Evolutionary conservation across 2,113 vertebrate species (phyloP).

Genomic region (Phylloscopus whistleri): DNA sequence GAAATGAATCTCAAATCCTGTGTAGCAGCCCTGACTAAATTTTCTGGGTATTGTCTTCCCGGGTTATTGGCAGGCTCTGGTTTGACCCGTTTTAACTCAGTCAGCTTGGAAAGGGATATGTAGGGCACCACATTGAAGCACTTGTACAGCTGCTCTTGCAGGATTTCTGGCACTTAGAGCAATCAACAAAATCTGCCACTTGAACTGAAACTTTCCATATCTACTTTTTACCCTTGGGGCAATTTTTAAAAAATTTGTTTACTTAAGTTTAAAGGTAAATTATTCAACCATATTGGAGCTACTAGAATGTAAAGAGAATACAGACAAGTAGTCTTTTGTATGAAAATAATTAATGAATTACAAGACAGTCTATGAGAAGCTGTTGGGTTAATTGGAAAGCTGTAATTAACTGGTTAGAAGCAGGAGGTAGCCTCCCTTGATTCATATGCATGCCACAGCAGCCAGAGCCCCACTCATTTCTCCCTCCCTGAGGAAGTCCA

Average conservation of each 20-base stretch:
- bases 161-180: background rate
- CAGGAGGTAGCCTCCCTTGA: background rate
- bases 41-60: background rate
- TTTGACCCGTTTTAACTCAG: constrained; percentile 7
- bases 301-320: background rate
- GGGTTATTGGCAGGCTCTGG: background rate
- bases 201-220: background rate
- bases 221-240: background rate
- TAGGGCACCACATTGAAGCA: background rate
- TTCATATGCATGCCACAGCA: rapidly evolving
- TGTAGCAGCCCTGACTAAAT: background rate
- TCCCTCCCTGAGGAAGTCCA: background rate
- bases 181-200: background rate
- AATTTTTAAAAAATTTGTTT: background rate
- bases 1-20: background rate
- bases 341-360: background rate
- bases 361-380: background rate
- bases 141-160: background rate
- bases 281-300: background rate
- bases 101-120: background rate
- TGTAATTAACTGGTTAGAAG: background rate
- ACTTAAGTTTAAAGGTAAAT: background rate
- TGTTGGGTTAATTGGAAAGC: background rate
- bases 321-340: background rate
- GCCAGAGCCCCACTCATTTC: rapidly evolving